Conservation (phyloP, 2,113 vertebrate genomes). For the Psittacus erithacus region DNA sequence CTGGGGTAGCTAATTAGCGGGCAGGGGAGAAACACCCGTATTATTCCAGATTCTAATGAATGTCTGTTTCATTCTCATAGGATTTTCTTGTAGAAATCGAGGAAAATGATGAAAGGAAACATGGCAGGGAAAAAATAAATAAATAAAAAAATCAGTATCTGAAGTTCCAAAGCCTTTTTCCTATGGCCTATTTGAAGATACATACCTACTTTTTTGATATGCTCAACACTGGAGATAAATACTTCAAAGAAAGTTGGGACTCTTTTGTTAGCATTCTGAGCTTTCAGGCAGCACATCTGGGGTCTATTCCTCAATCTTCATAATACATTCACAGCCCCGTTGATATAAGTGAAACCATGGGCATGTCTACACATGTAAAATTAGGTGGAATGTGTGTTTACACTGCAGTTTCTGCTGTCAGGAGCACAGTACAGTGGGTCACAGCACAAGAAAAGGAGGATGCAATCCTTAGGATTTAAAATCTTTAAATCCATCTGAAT, state of each 20-base stretch:
- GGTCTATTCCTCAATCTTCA: background rate
- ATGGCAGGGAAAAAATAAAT: background rate
- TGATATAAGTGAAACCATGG: background rate
- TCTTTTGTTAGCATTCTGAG: background rate
- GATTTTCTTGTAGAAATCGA: conserved; percentile 35
- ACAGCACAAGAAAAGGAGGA: background rate
- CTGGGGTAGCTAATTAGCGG: background rate
- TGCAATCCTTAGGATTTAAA: background rate
- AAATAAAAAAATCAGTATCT: background rate
- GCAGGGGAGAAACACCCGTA: background rate
- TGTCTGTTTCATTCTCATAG: background rate
- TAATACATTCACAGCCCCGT: background rate
- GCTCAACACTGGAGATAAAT: background rate
- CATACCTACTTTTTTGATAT: background rate
- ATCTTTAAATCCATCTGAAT: background rate
- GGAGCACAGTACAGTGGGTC: background rate
- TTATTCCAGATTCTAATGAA: conserved; percentile 39
- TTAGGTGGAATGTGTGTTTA: background rate
- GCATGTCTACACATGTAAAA: background rate
- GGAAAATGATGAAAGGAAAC: conserved; percentile 45
- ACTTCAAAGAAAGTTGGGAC: background rate
- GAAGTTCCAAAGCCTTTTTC: conserved; percentile 6
- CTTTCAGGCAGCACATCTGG: background rate
- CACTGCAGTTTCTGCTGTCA: background rate
- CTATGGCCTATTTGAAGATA: conserved; percentile 14